Conservation (phyloP, 1,140 invertebrate genomes). For the Drosophila gunungcola region DNA sequence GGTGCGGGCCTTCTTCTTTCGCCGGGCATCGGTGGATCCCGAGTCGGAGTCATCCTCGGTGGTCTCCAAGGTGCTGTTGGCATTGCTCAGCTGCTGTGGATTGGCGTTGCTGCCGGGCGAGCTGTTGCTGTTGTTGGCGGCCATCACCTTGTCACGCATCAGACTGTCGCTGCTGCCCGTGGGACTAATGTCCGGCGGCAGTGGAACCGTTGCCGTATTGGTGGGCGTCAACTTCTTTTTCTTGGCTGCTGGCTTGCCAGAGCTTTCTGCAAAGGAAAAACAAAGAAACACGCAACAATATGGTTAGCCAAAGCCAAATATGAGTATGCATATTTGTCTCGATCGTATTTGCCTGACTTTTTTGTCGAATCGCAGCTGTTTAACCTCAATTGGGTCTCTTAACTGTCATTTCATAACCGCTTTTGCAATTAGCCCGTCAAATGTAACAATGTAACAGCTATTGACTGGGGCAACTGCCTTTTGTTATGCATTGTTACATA, state of each 20-base stretch:
- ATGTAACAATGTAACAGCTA: slow-evolving; percentile 42
- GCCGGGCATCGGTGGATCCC: slow-evolving; percentile 88
- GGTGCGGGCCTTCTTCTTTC: slow-evolving; percentile 97
- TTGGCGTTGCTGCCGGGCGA: slow-evolving; percentile 43
- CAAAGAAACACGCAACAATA: neutral
- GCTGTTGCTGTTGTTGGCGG: slow-evolving; percentile 36
- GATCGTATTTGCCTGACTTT: slow-evolving; percentile 35
- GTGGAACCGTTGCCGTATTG: slow-evolving; percentile 29
- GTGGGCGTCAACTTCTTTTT: slow-evolving; percentile 67
- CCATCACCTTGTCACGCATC: slow-evolving; percentile 68
- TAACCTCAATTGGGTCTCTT: slow-evolving; percentile 62
- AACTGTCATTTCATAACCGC: slow-evolving; percentile 35
- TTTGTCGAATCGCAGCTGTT: slow-evolving; percentile 50
- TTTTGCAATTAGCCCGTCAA: slow-evolving; percentile 63
- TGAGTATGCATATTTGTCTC: slow-evolving; percentile 21
- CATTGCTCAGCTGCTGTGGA: slow-evolving; percentile 31
- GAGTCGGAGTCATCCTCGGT: slow-evolving; percentile 87
- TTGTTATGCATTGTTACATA: slow-evolving; percentile 38
- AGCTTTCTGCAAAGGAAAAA: slow-evolving; percentile 40
- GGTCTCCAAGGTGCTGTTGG: slow-evolving; percentile 71
- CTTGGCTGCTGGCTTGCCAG: slow-evolving; percentile 66
- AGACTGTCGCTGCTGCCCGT: slow-evolving; percentile 75
- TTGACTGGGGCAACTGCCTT: slow-evolving; percentile 33
- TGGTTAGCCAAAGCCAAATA: slow-evolving; percentile 1
- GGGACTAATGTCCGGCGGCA: slow-evolving; percentile 68